Evolutionary conservation across 2,888 invertebrate genomes (phyloP), one percentile per base, ranked within the genome.

Genomic region (Papilio elwesi): DNA sequence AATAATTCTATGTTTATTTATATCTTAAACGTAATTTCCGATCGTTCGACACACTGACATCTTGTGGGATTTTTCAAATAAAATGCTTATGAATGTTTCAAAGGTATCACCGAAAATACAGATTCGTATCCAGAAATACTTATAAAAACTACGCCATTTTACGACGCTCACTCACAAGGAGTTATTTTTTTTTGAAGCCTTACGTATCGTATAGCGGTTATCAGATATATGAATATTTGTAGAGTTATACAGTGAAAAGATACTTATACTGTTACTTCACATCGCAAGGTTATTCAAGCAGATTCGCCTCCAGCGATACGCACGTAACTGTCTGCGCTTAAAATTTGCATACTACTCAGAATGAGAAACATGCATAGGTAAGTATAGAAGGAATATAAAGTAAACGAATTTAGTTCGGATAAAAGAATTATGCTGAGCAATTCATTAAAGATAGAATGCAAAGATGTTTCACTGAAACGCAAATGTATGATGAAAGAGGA

Each of bases 301-400:
- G 36, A 47, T 55, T 51, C 57, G 57, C 47, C 55, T 68, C n/a
- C 16, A 48, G 55, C n/a, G 57, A 57, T 36, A 57, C 47, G 52
- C 66, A 43, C 57, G 26, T 68, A 49, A 63, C 47, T 48, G 26
- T 26, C 16, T 68, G 57, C 68, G 57, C 57, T 68, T 57, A 57
- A 48, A 68, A 68, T 68, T 48, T 68, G 48, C 48, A 57, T 48
- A 15, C 11, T 48, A 55, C n/a, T 57, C n/a, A 43, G 6, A 36
- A 53, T 43, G 11, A 53, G 16, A n/a, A 16, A 8, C 43, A 47
- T n/a, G 13, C 8, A 4, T 15, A 52, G 15, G 3, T 36, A 36
- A n/a, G n/a, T 57, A 8, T 57, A 57, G 12, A 55, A 55, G 10
- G 5, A 55, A 5, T 5, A 26, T 55, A 49, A 10, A 26, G 26